Conservation (phyloP, 2,888 invertebrate species). For the Dromius quadrimaculatus region DNA sequence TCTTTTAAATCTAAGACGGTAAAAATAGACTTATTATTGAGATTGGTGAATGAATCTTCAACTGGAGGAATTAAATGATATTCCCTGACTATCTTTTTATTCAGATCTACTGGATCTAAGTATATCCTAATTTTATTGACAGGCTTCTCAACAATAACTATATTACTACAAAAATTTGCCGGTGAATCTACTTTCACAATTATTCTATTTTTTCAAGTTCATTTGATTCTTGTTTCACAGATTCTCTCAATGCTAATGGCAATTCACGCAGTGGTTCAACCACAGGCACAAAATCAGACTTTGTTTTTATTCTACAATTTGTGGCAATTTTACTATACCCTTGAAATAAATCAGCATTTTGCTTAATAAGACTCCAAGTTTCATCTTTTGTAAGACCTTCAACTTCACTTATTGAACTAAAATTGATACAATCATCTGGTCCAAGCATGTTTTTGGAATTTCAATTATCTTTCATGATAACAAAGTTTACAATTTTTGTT, state of each 20-base stretch:
- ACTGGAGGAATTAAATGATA: constrained; percentile 37
- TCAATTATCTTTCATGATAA: no score
- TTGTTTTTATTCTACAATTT: not conserved
- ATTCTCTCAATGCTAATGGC: not conserved
- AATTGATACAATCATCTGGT: not conserved
- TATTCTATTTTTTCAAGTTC: not conserved
- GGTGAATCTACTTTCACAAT: not conserved
- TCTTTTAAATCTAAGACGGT: constrained; percentile 34
- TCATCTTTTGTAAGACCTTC: not conserved
- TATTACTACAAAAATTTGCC: constrained; percentile 3
- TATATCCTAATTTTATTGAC: not conserved
- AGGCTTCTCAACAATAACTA: constrained; percentile 3
- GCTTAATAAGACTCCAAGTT: not conserved
- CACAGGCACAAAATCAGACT: not conserved
- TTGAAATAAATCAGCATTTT: not conserved
- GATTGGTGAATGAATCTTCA: constrained; percentile 12
- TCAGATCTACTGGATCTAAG: constrained; percentile 17
- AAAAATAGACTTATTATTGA: constrained; percentile 9
- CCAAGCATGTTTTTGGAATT: not conserved
- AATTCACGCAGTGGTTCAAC: not conserved
- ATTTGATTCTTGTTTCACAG: not conserved
- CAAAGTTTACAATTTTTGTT: not conserved
- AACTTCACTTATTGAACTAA: not conserved
- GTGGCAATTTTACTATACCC: not conserved
- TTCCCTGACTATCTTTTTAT: constrained; percentile 28